phyloP scores from a whole-genome alignment of 2,888 invertebrate species.

The Metalampra italica region DNA sequence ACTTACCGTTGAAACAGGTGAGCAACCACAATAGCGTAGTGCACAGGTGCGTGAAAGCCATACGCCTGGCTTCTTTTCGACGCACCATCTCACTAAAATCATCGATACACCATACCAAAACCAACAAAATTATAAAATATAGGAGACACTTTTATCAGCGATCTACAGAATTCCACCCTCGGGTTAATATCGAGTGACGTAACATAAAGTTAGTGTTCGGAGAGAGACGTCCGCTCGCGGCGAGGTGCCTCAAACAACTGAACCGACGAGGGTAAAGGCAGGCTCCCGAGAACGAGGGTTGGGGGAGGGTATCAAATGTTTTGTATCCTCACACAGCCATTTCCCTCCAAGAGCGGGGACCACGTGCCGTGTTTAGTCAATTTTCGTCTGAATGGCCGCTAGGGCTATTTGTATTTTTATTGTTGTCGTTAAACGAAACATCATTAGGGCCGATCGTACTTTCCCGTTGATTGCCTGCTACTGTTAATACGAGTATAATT shows the following conservation, averaged over 20 bases:
- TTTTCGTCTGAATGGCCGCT: slow-evolving; percentile 53
- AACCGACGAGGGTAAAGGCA: slow-evolving; percentile 20
- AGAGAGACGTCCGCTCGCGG: slow-evolving; percentile 38
- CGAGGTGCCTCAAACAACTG: slow-evolving; percentile 53
- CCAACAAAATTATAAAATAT: slow-evolving; percentile 33
- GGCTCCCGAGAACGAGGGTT: slow-evolving; percentile 24
- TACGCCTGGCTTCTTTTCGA: slow-evolving; percentile 51
- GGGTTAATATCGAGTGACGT: slow-evolving; percentile 54
- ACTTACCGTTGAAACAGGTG: slow-evolving; percentile 70
- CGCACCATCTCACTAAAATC: slow-evolving; percentile 66
- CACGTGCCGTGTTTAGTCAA: slow-evolving; percentile 68
- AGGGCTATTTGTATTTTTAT: slow-evolving; percentile 59
- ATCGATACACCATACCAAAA: slow-evolving; percentile 63
- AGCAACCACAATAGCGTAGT: slow-evolving; percentile 57
- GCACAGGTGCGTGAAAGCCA: slow-evolving; percentile 53
- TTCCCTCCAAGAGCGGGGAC: slow-evolving; percentile 52
- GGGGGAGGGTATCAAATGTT: slow-evolving; percentile 63
- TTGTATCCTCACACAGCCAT: slow-evolving; percentile 60
- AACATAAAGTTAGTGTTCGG: slow-evolving; percentile 49
- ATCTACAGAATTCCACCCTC: slow-evolving; percentile 47
- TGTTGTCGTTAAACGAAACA: slow-evolving; percentile 56
- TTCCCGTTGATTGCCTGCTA: slow-evolving; percentile 43
- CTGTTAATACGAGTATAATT: slow-evolving; percentile 33
- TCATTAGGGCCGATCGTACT: slow-evolving; percentile 49
- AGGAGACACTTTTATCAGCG: slow-evolving; percentile 39